phyloP scores from a whole-genome alignment of 1,140 invertebrate species.

The Phocides pigmalion region DNA sequence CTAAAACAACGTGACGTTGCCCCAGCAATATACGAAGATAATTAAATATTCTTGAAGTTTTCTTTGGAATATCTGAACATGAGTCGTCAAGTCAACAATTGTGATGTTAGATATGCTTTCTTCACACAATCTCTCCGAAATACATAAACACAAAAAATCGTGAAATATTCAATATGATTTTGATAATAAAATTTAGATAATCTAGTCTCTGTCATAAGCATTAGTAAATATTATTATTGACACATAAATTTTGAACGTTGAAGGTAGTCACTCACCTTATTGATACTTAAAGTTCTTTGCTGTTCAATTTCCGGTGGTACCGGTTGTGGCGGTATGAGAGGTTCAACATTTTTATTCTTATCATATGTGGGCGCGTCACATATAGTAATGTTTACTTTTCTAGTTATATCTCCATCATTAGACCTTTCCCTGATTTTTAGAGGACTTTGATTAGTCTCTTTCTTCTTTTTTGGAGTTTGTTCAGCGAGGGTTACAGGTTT shows the following conservation, averaged over 20 bases:
- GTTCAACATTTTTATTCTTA: slow-evolving; percentile 77
- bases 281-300: slow-evolving; percentile 90
- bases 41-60: too few relatives aligned
- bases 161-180: too few relatives aligned
- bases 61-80: too few relatives aligned
- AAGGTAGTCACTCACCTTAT: slow-evolving; percentile 85
- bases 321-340: slow-evolving; percentile 83
- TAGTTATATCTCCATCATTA: slow-evolving; percentile 46
- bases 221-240: too few relatives aligned
- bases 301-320: slow-evolving; percentile 90
- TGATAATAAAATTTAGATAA: too few relatives aligned
- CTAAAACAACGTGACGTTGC: too few relatives aligned
- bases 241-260: background rate
- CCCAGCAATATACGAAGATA: too few relatives aligned
- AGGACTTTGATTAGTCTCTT: slow-evolving; percentile 36
- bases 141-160: too few relatives aligned
- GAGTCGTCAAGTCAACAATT: too few relatives aligned
- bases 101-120: too few relatives aligned
- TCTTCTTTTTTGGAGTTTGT: slow-evolving; percentile 31
- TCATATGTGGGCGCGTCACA: slow-evolving; percentile 84
- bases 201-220: too few relatives aligned
- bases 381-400: slow-evolving; percentile 82
- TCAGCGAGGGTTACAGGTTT: slow-evolving; percentile 7
- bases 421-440: slow-evolving; percentile 40
- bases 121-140: too few relatives aligned